A percentile compares a stretch with the other conserved stretches of the same genome.
These are phyloP conservation scores for Chromis chromis DNA, from an alignment of 2,797 vertebrate species.

Conservation along the genomic window DNA sequence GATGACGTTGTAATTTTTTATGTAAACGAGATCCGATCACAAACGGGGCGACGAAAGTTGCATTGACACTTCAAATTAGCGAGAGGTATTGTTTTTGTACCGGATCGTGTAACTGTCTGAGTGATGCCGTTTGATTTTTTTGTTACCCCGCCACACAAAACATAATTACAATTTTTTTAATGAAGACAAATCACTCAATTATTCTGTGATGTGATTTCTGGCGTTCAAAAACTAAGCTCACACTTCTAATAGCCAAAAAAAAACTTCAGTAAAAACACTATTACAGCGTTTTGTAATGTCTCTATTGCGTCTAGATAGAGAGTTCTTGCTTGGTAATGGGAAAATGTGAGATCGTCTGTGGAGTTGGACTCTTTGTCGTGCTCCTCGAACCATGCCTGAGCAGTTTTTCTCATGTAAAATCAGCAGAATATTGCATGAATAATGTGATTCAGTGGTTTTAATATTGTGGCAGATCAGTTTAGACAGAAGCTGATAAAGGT, in stretches of 20 bases:
- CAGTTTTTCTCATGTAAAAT: too few relatives aligned
- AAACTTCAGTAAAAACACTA: conserved; percentile 9
- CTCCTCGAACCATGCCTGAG: too few relatives aligned
- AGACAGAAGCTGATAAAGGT: conserved; percentile 41
- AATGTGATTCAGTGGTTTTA: too few relatives aligned
- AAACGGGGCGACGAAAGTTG: conserved; percentile 3
- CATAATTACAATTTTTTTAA: conserved; percentile 44
- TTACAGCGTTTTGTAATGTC: conserved; percentile 14
- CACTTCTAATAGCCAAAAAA: conserved; percentile 7
- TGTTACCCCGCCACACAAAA: conserved; percentile 14
- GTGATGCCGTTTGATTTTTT: background rate
- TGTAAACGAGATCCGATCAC: conserved; percentile 20
- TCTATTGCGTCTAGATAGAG: conserved; percentile 11
- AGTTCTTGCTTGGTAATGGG: conserved; percentile 12
- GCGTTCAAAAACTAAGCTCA: conserved; percentile 24
- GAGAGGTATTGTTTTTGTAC: conserved; percentile 2
- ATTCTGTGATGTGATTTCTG: conserved; percentile 9
- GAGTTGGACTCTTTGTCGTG: too few relatives aligned
- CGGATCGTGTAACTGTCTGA: background rate
- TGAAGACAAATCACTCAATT: conserved; percentile 50
- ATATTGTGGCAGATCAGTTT: too few relatives aligned
- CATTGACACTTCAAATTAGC: conserved; percentile 14
- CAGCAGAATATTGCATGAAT: too few relatives aligned
- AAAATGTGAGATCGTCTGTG: conserved; percentile 1
- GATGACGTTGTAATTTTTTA: conserved; percentile 9